Conservation (phyloP, 2,113 vertebrate genomes). For the Corvus hawaiiensis region DNA sequence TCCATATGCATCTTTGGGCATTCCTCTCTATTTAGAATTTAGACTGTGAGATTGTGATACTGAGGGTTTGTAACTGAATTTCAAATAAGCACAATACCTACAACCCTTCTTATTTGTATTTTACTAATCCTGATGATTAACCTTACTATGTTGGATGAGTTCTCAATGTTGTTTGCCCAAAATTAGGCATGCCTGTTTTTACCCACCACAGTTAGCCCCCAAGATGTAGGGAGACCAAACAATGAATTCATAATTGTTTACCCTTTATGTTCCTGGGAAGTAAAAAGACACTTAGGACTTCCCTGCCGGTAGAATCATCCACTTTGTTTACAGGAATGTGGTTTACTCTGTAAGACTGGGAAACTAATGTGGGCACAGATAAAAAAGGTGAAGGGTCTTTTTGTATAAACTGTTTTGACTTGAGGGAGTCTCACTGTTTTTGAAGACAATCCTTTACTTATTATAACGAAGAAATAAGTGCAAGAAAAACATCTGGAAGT, state of each 20-base stretch:
- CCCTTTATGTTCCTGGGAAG: background rate
- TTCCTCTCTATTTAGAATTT: background rate
- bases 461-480: background rate
- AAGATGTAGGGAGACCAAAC: background rate
- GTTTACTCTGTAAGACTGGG: background rate
- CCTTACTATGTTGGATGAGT: background rate
- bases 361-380: background rate
- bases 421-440: background rate
- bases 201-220: background rate
- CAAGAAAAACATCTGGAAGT: slow-evolving; percentile 1
- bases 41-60: background rate
- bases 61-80: background rate
- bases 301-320: background rate
- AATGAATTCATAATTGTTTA: background rate
- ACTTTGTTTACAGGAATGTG: background rate
- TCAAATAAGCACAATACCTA: background rate
- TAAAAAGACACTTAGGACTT: background rate
- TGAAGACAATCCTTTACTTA: background rate
- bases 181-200: background rate
- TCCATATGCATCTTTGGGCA: background rate
- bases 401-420: background rate
- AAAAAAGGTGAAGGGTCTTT: background rate
- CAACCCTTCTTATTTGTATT: background rate
- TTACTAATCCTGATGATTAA: background rate
- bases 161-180: background rate